Evolutionary conservation across 2,797 vertebrate species (phyloP), one percentile per base, ranked within the genome.

Genomic region (Chiroxiphia lanceolata): DNA sequence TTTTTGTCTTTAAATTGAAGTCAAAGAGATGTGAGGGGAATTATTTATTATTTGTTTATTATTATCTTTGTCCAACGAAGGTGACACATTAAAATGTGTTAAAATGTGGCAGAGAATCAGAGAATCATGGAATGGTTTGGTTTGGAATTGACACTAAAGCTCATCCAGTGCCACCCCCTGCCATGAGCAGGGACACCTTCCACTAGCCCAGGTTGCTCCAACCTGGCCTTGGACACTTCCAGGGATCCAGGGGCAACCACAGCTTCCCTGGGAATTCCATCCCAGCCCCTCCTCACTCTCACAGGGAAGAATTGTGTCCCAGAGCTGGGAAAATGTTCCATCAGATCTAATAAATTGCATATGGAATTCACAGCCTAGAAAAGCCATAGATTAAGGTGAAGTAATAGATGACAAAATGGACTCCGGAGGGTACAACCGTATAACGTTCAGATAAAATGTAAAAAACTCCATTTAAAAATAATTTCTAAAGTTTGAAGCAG

Each of bases 381-480:
- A 81, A 82, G 29, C 59, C 54, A 71, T 68, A 31, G 48, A 85
- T 85, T 87, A 78, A 79, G 70, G 74, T 59, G 36, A 93, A 75
- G 19, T 75, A 93, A 79, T 44, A 81, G 33, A 51, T 72, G n/a
- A 89, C 74, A 59, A 80, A 87, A 69, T 67, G 14, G 34, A 78
- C 90, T 82, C 45, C 75, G 67, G 42, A 57, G 34, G 57, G 9
- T 87, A 87, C 0, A 0, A 74, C 47, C 70, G 9, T 61, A 70
- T 90, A 87, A 82, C 82, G 82, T 50, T 79, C 61, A 53, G 42
- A 67, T 57, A 57, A 77, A 87, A 75, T 33, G 48, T 87, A 90
- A 94, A 93, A 93, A 79, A 87, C 29, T 67, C 53, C 71, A 75
- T 85, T 93, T 47, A 59, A 75, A 92, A 87, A 75, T 59, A 2